Evolutionary conservation across 2,113 vertebrate species (phyloP).

Genomic region (Diphyllodes magnificus): DNA sequence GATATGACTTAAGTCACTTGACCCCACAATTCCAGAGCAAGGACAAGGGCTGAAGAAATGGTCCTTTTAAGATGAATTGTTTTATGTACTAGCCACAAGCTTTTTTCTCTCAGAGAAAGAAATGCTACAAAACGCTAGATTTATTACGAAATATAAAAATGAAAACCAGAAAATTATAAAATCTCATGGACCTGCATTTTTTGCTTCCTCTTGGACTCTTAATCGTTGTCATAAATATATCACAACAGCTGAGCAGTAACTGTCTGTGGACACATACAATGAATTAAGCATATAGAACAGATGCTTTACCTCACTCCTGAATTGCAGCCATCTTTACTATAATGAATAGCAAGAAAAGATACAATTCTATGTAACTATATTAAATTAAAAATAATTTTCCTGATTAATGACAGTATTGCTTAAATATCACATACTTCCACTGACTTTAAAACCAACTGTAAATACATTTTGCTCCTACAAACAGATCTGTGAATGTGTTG

Average conservation of each 20-base stretch:
- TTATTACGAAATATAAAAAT: not conserved
- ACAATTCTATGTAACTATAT: not conserved
- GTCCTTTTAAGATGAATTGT: not conserved
- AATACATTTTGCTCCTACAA: not conserved
- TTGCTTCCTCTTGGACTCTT: not conserved
- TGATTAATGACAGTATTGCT: not conserved
- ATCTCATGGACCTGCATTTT: not conserved
- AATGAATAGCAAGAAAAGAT: not conserved
- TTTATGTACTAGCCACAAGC: not conserved
- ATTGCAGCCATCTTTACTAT: not conserved
- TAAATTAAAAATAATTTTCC: not conserved
- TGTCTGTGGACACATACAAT: not conserved
- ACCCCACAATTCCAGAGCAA: not conserved
- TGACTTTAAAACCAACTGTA: not conserved
- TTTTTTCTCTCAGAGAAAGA: not conserved
- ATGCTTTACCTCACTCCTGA: not conserved
- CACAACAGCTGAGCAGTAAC: not conserved
- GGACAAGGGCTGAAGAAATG: not conserved
- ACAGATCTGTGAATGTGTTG: not conserved
- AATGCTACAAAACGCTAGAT: not conserved
- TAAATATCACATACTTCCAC: not conserved
- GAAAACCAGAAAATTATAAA: not conserved
- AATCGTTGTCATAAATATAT: not conserved
- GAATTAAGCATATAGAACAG: not conserved
- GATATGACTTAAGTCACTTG: not conserved